phyloP scores from a whole-genome alignment of 2,797 vertebrate genomes.

The Tragopan temminckii region DNA sequence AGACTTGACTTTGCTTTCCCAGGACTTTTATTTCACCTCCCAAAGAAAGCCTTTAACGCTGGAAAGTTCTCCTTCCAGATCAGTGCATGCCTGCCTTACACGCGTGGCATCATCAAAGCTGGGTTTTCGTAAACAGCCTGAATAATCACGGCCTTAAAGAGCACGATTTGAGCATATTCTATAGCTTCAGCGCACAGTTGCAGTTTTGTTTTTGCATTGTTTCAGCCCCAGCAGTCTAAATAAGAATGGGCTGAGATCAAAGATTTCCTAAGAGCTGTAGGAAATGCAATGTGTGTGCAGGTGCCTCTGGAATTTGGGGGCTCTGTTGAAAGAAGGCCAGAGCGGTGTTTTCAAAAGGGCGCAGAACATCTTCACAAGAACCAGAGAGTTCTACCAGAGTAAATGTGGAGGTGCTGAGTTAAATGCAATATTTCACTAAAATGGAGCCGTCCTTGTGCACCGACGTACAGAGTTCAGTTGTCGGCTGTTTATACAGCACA shows the following conservation, averaged over 20 bases:
- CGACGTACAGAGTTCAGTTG: conserved; percentile 22
- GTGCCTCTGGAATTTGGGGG: conserved; percentile 8
- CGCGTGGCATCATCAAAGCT: not conserved
- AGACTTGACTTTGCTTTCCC: not conserved
- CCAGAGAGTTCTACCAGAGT: not conserved
- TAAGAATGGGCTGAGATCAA: conserved; percentile 37
- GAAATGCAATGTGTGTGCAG: not conserved
- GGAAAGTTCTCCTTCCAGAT: conserved; percentile 20
- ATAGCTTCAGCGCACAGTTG: not conserved
- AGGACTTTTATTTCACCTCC: not conserved
- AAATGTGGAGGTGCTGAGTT: conserved; percentile 53
- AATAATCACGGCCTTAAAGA: conserved; percentile 47
- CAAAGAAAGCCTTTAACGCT: not conserved
- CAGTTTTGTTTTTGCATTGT: conserved; percentile 6
- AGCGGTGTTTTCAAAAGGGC: conserved; percentile 16
- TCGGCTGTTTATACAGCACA: conserved; percentile 69
- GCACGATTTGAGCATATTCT: conserved; percentile 37
- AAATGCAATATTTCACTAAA: conserved; percentile 67
- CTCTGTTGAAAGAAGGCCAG: not conserved
- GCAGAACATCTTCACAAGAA: conserved; percentile 29
- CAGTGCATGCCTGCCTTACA: not conserved
- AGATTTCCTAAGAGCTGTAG: conserved; percentile 45
- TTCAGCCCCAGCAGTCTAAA: conserved; percentile 38
- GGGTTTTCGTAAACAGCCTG: conserved; percentile 49
- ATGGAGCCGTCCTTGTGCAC: conserved; percentile 12